Evolutionary conservation across 2,797 vertebrate species (phyloP).

Genomic region (Intellagama lesueurii): DNA sequence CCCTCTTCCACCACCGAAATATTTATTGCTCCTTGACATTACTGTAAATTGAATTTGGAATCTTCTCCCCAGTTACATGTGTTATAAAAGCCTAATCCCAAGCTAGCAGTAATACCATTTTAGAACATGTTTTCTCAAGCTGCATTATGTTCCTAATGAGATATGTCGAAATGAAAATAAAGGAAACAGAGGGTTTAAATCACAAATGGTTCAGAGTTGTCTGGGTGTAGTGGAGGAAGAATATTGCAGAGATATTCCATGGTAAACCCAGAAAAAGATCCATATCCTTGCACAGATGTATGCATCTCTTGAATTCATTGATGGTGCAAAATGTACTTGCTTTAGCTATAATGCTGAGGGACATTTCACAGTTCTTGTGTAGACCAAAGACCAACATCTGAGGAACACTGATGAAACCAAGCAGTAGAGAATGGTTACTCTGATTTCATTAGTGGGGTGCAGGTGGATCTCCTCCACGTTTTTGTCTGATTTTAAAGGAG

Average conservation of each 20-base stretch:
- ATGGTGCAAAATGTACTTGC: constrained; percentile 54
- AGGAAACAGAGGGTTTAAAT: constrained; percentile 63
- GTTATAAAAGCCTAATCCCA: constrained; percentile 72
- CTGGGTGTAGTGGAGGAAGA: constrained; percentile 54
- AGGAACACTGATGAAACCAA: not conserved
- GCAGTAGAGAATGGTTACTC: too few relatives aligned
- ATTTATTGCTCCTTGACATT: constrained; percentile 80
- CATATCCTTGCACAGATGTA: constrained; percentile 48
- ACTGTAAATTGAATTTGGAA: constrained; percentile 81
- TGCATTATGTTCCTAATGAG: constrained; percentile 72
- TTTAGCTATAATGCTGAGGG: constrained; percentile 55
- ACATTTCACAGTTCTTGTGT: not conserved
- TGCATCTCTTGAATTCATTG: constrained; percentile 54
- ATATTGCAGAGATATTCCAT: constrained; percentile 38
- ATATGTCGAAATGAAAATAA: constrained; percentile 60
- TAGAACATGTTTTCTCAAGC: constrained; percentile 66
- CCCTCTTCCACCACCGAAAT: constrained; percentile 77
- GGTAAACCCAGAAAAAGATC: constrained; percentile 43
- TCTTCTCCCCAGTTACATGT: constrained; percentile 73
- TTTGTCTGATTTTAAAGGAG: too few relatives aligned
- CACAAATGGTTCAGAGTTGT: constrained; percentile 66
- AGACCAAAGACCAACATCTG: not conserved
- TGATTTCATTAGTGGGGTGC: too few relatives aligned
- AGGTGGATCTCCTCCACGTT: too few relatives aligned
- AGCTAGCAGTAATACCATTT: constrained; percentile 70